These are phyloP conservation scores for Halocaridina rubra DNA, from an alignment of 2,888 invertebrate genomes.

Conservation along the genomic window DNA sequence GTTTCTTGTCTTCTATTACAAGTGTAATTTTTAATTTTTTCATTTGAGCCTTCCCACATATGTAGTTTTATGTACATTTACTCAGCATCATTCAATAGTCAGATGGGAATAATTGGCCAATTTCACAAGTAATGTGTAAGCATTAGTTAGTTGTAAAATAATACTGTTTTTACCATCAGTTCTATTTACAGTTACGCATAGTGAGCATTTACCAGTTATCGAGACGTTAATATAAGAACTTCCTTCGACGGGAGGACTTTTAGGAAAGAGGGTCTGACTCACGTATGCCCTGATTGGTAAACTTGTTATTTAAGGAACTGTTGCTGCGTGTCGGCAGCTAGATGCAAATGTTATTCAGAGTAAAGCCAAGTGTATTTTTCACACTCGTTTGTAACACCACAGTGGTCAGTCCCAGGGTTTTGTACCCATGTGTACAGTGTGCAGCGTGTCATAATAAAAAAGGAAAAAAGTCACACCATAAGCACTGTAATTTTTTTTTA, in stretches of 20 bases:
- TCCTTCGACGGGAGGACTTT: conserved; percentile 21
- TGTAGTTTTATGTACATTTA: conserved; percentile 45
- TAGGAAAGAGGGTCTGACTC: conserved; percentile 24
- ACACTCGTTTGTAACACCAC: conserved; percentile 56
- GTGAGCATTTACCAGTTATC: background rate
- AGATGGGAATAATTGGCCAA: conserved; percentile 4
- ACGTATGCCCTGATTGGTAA: conserved; percentile 42
- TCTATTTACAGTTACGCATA: background rate
- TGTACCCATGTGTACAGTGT: conserved; percentile 58
- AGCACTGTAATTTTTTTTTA: too few relatives aligned
- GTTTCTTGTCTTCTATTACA: conserved; percentile 48
- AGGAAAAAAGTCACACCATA: conserved; percentile 58
- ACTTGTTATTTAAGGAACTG: conserved; percentile 17
- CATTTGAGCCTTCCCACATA: conserved; percentile 32
- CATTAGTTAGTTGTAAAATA: conserved; percentile 22
- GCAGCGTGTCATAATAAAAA: conserved; percentile 59
- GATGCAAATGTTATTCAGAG: conserved; percentile 23
- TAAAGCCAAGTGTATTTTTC: conserved; percentile 55
- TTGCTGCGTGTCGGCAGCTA: conserved; percentile 26
- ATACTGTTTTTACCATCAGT: background rate
- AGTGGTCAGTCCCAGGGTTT: conserved; percentile 49
- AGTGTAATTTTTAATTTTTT: conserved; percentile 33
- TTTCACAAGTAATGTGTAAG: conserved; percentile 27
- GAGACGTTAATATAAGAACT: conserved; percentile 43
- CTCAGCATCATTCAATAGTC: conserved; percentile 36